Conservation (phyloP, 2,113 vertebrate species). For the Aix galericulata region DNA sequence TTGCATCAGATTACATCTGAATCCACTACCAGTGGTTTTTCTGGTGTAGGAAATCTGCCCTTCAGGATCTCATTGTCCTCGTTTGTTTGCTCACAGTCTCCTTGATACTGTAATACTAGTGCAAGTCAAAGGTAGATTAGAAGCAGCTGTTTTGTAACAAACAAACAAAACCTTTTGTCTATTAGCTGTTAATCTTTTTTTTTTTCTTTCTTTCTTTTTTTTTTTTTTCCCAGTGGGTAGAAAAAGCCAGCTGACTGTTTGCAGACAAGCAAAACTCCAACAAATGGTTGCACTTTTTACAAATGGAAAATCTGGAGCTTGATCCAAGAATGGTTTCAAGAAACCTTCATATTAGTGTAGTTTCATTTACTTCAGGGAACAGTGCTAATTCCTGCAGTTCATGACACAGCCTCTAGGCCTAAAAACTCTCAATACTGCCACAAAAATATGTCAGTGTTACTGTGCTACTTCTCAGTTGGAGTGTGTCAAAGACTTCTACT, state of each 20-base stretch:
- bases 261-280: conserved; percentile 15
- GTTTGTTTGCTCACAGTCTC: conserved; percentile 31
- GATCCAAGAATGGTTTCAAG: conserved; percentile 16
- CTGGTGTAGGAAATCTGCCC: conserved; percentile 38
- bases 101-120: conserved; percentile 18
- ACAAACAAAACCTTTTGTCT: conserved; percentile 46
- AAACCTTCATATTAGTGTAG: background rate
- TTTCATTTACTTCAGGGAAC: background rate
- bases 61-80: conserved; percentile 42
- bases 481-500: background rate
- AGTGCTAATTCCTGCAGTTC: background rate
- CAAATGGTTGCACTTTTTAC: conserved; percentile 11
- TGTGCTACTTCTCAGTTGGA: background rate
- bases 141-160: conserved; percentile 44
- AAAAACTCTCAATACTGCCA: background rate
- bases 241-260: conserved; percentile 7
- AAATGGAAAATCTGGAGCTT: conserved; percentile 10
- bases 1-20: conserved; percentile 44
- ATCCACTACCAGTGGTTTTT: background rate
- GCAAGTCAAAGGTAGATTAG: conserved; percentile 27
- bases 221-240: background rate
- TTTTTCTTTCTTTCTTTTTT: conserved; percentile 12
- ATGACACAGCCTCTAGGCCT: background rate
- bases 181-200: background rate
- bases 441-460: background rate